Evolutionary conservation across 2,113 vertebrate species (phyloP).

Genomic region (Albula goreensis): DNA sequence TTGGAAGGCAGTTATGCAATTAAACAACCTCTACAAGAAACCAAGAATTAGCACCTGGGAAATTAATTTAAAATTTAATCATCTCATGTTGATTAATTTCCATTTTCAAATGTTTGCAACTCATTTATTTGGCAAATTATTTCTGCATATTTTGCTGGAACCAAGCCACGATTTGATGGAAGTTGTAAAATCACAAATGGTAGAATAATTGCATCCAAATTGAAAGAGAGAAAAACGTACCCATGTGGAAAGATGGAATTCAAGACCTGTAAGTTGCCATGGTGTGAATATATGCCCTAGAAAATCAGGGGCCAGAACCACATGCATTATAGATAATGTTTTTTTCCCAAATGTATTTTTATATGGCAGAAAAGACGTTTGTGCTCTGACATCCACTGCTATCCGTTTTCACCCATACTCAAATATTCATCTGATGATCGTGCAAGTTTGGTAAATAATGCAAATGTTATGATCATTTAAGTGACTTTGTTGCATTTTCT

Average conservation of each 20-base stretch:
- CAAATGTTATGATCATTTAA: background rate
- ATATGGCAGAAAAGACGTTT: background rate
- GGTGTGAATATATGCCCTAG: background rate
- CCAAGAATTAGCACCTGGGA: background rate
- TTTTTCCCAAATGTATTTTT: background rate
- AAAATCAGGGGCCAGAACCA: background rate
- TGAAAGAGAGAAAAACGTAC: background rate
- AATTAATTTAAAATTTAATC: background rate
- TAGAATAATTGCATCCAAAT: background rate
- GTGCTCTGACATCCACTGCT: background rate
- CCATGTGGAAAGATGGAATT: background rate
- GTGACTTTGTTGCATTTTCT: too few species aligned
- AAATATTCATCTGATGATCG: background rate
- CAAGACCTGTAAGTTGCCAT: background rate
- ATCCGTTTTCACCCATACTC: background rate
- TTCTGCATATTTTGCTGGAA: background rate
- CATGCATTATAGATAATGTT: background rate
- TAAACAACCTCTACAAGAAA: background rate
- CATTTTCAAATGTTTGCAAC: conserved; percentile 5
- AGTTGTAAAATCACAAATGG: conserved; percentile 8
- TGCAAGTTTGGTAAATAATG: background rate
- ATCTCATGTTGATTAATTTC: background rate
- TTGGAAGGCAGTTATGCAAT: background rate
- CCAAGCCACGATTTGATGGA: background rate
- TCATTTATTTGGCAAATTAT: background rate